Evolutionary conservation across 92 coral and sea anemone genomes (phyloP).

Genomic region (Heliopora coerulea): DNA sequence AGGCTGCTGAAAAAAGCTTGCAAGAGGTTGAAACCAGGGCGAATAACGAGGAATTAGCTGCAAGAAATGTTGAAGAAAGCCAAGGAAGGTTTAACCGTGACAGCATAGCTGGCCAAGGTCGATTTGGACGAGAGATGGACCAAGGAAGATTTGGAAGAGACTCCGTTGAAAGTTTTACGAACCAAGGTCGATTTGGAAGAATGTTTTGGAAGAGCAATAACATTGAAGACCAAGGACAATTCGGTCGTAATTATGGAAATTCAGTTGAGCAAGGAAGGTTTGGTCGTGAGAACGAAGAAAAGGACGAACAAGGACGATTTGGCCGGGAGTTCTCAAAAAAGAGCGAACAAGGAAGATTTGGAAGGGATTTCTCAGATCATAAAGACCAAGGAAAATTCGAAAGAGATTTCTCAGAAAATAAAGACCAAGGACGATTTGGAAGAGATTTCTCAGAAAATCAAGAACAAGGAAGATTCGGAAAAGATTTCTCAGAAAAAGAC

Average conservation of each 20-base stretch:
- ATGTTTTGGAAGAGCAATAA: background rate
- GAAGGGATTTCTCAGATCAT: conserved; percentile 6
- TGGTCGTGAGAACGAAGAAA: background rate
- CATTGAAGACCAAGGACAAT: conserved; percentile 2
- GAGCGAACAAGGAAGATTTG: conserved; percentile 15
- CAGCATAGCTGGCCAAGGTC: background rate
- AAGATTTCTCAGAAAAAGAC: background rate
- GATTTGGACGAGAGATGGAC: conserved; percentile 15
- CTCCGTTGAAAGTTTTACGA: background rate
- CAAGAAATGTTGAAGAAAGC: background rate
- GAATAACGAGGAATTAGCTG: background rate
- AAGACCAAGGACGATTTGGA: conserved; percentile 17
- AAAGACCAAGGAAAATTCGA: conserved; percentile 32
- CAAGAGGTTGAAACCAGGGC: background rate
- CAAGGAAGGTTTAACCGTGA: conserved; percentile 36
- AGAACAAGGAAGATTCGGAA: background rate
- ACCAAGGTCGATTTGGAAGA: conserved; percentile 26
- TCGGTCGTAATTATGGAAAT: conserved; percentile 2
- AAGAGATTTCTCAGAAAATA: conserved; percentile 5
- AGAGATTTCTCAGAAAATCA: background rate
- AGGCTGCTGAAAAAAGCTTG: background rate
- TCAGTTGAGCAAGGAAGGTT: conserved; percentile 13
- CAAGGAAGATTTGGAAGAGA: conserved; percentile 34
- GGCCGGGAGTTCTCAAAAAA: background rate
- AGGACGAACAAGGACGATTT: conserved; percentile 20